Percentiles rank a stretch among this genome's conserved stretches.
These are phyloP conservation scores for Spodoptera frugiperda DNA, from an alignment of 1,140 invertebrate species.

Conservation along the genomic window DNA sequence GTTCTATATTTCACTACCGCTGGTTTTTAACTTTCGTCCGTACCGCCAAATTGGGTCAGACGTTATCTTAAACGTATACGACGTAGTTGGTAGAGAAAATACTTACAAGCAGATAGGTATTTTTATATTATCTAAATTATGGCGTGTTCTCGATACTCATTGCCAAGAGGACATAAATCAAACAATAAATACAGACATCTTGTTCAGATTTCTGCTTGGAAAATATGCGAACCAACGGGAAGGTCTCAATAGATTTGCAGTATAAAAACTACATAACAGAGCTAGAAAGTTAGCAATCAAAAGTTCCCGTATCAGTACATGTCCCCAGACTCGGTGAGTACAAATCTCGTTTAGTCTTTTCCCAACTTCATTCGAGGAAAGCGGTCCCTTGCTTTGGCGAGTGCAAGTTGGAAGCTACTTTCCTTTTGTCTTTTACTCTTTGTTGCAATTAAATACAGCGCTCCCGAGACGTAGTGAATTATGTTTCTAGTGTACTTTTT, in stretches of 20 bases:
- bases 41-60: too few species aligned
- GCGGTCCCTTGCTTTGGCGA: slow-evolving; percentile 25
- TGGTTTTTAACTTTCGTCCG: too few species aligned
- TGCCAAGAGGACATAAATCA: too few species aligned
- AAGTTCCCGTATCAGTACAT: slow-evolving; percentile 28
- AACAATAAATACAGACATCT: too few species aligned
- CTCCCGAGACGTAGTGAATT: not conserved
- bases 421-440: slow-evolving; percentile 36
- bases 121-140: too few species aligned
- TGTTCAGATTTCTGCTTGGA: not conserved
- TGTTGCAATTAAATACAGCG: slow-evolving; percentile 20
- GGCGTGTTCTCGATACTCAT: too few species aligned
- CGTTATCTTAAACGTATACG: too few species aligned
- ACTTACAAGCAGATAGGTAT: too few species aligned
- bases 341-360: slow-evolving; percentile 40
- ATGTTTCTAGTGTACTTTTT: not conserved
- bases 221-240: not conserved
- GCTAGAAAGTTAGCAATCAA: slow-evolving; percentile 23
- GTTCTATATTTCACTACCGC: too few species aligned
- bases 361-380: slow-evolving; percentile 31
- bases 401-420: slow-evolving; percentile 37
- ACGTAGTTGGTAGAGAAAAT: too few species aligned
- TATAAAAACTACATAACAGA: slow-evolving; percentile 6
- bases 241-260: not conserved
- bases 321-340: slow-evolving; percentile 25